A percentile compares a stretch with the other conserved stretches of the same genome.
These are phyloP conservation scores for Erebia aethiops DNA, from an alignment of 2,888 invertebrate genomes.

Conservation along the genomic window DNA sequence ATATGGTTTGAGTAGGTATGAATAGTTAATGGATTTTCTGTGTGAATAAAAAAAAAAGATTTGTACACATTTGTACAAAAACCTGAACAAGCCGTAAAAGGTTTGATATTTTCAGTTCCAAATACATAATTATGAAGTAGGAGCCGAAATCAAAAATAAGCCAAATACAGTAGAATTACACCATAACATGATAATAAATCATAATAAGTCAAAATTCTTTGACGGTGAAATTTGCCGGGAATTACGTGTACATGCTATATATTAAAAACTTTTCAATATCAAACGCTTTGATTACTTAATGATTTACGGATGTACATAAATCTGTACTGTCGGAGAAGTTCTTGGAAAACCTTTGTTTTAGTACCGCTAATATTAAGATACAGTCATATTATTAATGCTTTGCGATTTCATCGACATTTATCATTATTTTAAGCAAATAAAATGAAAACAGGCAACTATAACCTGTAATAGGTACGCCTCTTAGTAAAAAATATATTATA, in stretches of 20 bases:
- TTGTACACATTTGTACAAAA: no score
- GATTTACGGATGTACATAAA: conserved; percentile 17
- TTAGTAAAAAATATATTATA: no score
- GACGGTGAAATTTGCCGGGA: conserved; percentile 40
- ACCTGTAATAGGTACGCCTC: no score
- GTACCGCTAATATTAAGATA: conserved; percentile 8
- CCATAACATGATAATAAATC: conserved; percentile 43
- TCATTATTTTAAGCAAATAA: not conserved
- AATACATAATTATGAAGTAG: no score
- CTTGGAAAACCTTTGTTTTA: conserved; percentile 16
- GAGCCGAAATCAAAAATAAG: not conserved
- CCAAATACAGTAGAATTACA: conserved; percentile 30
- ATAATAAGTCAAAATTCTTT: conserved; percentile 35
- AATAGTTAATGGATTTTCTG: no score
- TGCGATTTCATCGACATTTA: not conserved
- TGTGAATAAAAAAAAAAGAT: no score
- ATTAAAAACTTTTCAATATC: conserved; percentile 7
- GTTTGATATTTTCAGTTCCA: no score
- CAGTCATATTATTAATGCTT: conserved; percentile 3
- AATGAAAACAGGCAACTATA: not conserved
- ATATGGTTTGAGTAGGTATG: no score
- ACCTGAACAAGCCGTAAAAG: no score
- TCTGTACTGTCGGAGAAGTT: not conserved
- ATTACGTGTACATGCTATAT: conserved; percentile 17
- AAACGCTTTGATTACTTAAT: conserved; percentile 15